Base-by-base conservation (phyloP, 1,140 invertebrate genomes). In the Leptinotarsa defecta region DNA sequence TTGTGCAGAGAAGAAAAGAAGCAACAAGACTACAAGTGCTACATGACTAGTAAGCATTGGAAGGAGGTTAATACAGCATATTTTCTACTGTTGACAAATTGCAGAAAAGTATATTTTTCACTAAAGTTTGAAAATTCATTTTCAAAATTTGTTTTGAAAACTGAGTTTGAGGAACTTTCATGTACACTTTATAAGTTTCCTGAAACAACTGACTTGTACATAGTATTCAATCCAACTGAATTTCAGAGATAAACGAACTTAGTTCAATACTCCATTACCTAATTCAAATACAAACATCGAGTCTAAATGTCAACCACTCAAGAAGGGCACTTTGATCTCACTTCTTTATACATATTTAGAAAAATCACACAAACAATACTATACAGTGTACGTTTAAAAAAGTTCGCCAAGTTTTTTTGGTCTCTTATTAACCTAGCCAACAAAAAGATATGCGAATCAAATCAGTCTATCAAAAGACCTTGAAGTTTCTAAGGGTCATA, bases 401-500 rank as follows among this genome's bases (percentile, higher is more conserved):
- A 19, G 15, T 57, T 57, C n/a, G 15, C 52, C 34, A 43, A 43
- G 34, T 11, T 43, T 11, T 34, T 43, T 43, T 43, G 34, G 8
- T 43, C 34, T 43, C 3, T 8, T 43, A 43, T 43, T 0, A 43
- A 13, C 34, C 19, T 67, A 43, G 2, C 34, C 34, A 43, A 43
- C 17, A 69, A 69, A 69, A 48, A 69, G 64, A 74, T 68, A 74
- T 73, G 24, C 34, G 74, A 78, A 77, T 68, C 81, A 85, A 79
- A 85, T 85, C 78, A 85, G 80, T 78, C 84, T 81, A 76, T 85
- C 84, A 69, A 84, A 83, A 63, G 83, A 78, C 49, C 74, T 79
- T 49, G 71, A 73, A 48, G 62, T 62, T 62, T 79, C 79, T 77
- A 84, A 80, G 62, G 88, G 89, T 92, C 92, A 99, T 84, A 99